Evolutionary conservation across 2,113 vertebrate species (phyloP).

Genomic region (Ameiurus melas): DNA sequence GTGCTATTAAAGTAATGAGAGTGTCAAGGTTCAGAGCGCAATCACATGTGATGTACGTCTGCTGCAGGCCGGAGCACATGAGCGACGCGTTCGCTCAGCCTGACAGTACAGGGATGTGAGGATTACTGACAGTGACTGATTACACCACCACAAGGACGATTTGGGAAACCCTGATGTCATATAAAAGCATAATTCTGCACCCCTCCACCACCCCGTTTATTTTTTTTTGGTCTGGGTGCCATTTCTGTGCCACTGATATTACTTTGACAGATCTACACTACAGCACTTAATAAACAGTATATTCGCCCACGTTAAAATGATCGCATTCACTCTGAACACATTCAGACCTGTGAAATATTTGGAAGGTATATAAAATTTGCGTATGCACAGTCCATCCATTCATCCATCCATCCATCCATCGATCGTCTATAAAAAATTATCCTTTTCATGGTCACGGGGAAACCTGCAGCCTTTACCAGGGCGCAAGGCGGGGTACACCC

Average conservation of each 20-base stretch:
- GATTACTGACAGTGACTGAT: background rate
- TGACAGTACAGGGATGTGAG: background rate
- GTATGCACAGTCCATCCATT: no score
- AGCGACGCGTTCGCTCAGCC: background rate
- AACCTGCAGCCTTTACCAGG: no score
- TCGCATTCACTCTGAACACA: background rate
- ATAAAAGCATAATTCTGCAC: background rate
- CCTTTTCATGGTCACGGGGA: no score
- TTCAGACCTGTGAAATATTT: background rate
- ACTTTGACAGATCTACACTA: background rate
- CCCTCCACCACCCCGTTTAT: no score
- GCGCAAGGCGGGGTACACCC: no score
- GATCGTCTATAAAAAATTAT: no score
- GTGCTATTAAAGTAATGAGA: slow-evolving; percentile 60
- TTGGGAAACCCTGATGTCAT: background rate
- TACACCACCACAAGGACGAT: background rate
- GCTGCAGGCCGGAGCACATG: slow-evolving; percentile 2
- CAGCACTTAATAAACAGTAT: background rate
- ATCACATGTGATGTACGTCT: slow-evolving; percentile 55
- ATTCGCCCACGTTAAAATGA: background rate
- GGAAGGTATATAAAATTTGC: no score
- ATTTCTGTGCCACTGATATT: background rate
- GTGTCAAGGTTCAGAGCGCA: slow-evolving; percentile 70
- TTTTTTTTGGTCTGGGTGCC: background rate
- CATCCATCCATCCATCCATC: no score